Percentiles rank a stretch among this genome's conserved stretches.
Conservation (phyloP, 2,797 vertebrate genomes). For the Rhincodon typus region DNA sequence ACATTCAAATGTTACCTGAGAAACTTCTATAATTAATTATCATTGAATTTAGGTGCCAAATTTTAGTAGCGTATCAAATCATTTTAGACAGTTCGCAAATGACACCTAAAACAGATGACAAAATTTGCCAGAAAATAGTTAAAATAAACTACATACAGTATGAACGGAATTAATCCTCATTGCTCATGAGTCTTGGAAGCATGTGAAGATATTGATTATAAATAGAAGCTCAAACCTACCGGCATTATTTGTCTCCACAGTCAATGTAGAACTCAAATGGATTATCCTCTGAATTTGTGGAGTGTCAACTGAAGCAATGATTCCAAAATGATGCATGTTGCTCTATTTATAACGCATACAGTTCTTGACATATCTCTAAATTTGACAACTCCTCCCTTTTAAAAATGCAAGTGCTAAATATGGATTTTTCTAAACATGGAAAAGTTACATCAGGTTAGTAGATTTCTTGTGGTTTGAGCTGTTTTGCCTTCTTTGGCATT, state of each 20-base stretch:
- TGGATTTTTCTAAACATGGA: constrained; percentile 30
- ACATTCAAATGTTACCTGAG: background rate
- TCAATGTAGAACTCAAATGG: constrained; percentile 17
- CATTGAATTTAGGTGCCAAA: background rate
- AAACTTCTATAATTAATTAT: background rate
- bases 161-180: background rate
- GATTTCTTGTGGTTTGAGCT: constrained; percentile 34
- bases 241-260: constrained; percentile 15
- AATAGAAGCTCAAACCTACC: constrained; percentile 18
- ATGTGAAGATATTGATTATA: background rate
- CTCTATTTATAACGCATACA: constrained; percentile 29
- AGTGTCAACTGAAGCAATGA: constrained; percentile 10
- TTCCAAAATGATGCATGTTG: background rate
- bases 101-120: background rate
- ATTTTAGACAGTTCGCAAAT: background rate
- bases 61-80: background rate
- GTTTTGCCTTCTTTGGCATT: constrained; percentile 27
- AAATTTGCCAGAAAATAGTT: background rate
- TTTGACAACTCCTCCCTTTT: constrained; percentile 34
- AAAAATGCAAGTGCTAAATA: constrained; percentile 35
- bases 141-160: background rate
- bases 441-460: constrained; percentile 36
- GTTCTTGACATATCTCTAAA: constrained; percentile 15
- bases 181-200: background rate
- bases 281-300: constrained; percentile 23